These are phyloP conservation scores for Heliconius himera DNA, from an alignment of 1,140 invertebrate species.

Conservation along the genomic window DNA sequence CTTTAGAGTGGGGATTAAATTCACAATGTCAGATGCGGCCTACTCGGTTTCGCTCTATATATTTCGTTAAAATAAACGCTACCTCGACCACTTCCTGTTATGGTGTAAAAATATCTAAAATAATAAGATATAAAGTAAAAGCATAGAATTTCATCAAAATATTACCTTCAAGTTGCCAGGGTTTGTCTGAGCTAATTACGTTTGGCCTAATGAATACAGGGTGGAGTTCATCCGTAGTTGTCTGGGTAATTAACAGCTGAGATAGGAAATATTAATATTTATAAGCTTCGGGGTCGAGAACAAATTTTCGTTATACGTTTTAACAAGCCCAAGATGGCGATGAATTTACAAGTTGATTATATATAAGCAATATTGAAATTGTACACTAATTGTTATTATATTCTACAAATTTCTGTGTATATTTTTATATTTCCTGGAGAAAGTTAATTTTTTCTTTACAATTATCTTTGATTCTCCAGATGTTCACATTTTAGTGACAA, in stretches of 20 bases:
- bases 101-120: neutral
- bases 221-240: conserved; percentile 73
- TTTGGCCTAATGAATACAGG: conserved; percentile 62
- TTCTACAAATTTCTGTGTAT: neutral
- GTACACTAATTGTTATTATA: conserved; percentile 34
- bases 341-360: conserved; percentile 70
- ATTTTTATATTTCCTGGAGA: neutral
- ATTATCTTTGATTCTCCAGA: too few species aligned
- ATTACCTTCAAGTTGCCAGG: conserved; percentile 55
- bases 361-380: conserved; percentile 44
- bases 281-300: conserved; percentile 61
- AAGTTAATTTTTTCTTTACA: neutral
- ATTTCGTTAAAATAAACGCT: too few species aligned
- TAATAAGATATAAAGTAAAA: neutral
- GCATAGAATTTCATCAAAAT: conserved; percentile 61
- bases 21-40: too few species aligned
- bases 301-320: conserved; percentile 70
- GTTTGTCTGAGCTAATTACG: conserved; percentile 73
- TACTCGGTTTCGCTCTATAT: too few species aligned
- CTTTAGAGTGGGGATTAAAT: too few species aligned
- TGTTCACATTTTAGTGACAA: too few species aligned
- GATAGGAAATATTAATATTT: conserved; percentile 81
- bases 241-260: conserved; percentile 77
- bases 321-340: conserved; percentile 55
- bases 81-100: neutral